Evolutionary conservation across 2,113 vertebrate species (phyloP), one percentile per base, ranked within the genome.

Genomic region (Cyprinus carpio): DNA sequence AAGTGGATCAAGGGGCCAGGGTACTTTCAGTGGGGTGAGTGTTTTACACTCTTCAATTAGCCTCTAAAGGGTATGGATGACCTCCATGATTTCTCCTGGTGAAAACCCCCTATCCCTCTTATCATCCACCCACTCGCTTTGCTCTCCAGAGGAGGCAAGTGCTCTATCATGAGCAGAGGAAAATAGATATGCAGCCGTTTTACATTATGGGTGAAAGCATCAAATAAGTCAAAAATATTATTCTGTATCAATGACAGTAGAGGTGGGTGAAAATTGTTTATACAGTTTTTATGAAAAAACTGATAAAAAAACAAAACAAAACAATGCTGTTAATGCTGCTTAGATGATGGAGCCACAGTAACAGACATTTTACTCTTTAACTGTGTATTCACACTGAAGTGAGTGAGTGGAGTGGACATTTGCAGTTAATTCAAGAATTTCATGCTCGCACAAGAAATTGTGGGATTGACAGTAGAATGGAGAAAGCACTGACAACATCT

Each of bases 1-100:
- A 81, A 65, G 81, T 64, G 43, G 20, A 78, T 40, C 27, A 16
- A 6, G 5, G 56, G 56, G 37, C 23, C 18, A 9, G 75, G 54
- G 27, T 58, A 60, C 72, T 62, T 84, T 76, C 27, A 29, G 6
- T 2, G 10, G 82, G 81, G 27, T 78, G 25, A 60, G 16, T 29
- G 40, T 56, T 54, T 40, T 69, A 11, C 74, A 58, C 81, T 18
- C 77, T 76, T 79, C 83, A 85, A 74, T 86, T 87, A 88, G 81
- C 64, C 58, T 75, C 60, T 34, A 49, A 49, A 25, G 56, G 72
- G 54, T 72, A 34, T 9, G 12, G 60, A 46, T 51, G 78, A 82
- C 54, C 84, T n/a, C 18, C 0, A 29, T 51, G 51, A 54, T 75
- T 51, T 60, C 49, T 86, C 51, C 56, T 37, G 20, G 20, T 72